phyloP scores from a whole-genome alignment of 2,113 vertebrate species.

The Rattus norvegicus region GRCr8 NC_086022.1:151665501-151666000 shows the following conservation, averaged over 20 bases:
- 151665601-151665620: neutral
- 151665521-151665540: neutral
- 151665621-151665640: neutral
- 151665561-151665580: neutral
- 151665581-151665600: neutral
- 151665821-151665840: neutral
- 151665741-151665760: neutral
- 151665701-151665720: neutral
- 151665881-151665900: neutral
- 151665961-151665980: neutral
- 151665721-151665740: neutral
- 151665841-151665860: neutral
- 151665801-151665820: neutral
- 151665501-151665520: neutral
- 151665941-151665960: neutral
- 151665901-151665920: neutral
- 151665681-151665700: neutral
- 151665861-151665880: neutral
- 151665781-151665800: neutral
- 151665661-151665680: neutral
- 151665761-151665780: neutral
- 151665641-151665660: too few relatives aligned
- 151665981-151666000: too few relatives aligned
- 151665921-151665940: neutral
- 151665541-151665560: neutral